Base-by-base conservation (phyloP, 2,888 invertebrate species). In the Polia nebulosa region DNA sequence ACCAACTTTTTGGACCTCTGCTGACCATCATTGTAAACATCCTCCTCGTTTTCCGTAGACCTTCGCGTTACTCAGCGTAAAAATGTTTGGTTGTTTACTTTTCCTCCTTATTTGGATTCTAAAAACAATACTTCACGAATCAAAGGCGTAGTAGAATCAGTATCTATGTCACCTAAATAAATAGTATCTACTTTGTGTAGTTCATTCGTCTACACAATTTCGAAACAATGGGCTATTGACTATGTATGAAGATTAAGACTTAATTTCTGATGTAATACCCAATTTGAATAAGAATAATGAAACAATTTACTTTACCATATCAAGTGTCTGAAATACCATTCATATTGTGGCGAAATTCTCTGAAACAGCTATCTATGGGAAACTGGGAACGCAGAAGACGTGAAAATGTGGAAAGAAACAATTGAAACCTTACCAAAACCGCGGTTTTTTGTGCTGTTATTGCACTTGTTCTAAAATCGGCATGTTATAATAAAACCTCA, bases 121-220 rank as follows among this genome's bases (percentile, higher is more conserved):
- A 45, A 39, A 58, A 25, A n/a, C 49, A 32, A 17, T 15, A 22
- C 8, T 27, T 15, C 3, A 62, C 25, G 13, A 67, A 39, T 32
- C 8, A 34, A 74, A 74, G 15, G 9, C 74, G 39, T 51, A 64
- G 27, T 68, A 73, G 47, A 13, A n/a, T 29, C 27, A 2, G 25
- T 36, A 59, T 63, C 22, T 69, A 52, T 80, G 80, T 80, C 76
- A 76, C 81, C 77, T 76, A 63, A 49, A 57, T 69, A 69, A 36
- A 32, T n/a, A n/a, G n/a, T n/a, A n/a, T n/a, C n/a, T n/a, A 11
- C n/a, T 13, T 22, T 55, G 17, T 56, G 20, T 56, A 47, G 52
- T 45, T 60, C 25, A 52, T 44, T 57, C n/a, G 62, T 58, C 61
- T 59, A 51, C 62, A 13, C 51, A 61, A 57, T 76, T 69, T 60